These are phyloP conservation scores for Acomys russatus DNA, from an alignment of 2,797 vertebrate genomes.

Conservation along the genomic window DNA sequence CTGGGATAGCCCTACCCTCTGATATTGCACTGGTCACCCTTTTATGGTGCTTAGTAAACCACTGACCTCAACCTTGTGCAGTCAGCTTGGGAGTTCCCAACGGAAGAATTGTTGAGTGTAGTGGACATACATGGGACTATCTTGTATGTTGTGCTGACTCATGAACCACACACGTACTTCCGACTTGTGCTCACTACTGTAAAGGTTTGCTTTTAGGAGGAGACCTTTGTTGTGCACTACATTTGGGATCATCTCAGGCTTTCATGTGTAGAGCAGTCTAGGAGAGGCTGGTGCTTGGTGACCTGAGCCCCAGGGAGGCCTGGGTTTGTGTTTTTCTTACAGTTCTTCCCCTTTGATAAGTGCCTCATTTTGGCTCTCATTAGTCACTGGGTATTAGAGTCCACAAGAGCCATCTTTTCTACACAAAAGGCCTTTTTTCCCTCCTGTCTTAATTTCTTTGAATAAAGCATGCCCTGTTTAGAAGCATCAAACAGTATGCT, in stretches of 20 bases:
- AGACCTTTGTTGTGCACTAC: not conserved
- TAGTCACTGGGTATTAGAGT: slow-evolving; percentile 77
- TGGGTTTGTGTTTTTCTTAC: slow-evolving; percentile 56
- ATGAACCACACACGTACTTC: not conserved
- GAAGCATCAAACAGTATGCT: slow-evolving; percentile 86
- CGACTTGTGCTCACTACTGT: not conserved
- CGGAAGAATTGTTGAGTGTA: not conserved
- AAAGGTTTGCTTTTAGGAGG: not conserved
- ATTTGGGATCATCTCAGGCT: slow-evolving; percentile 15
- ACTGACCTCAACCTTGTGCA: not conserved
- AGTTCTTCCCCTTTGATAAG: slow-evolving; percentile 56
- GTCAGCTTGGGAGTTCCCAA: not conserved
- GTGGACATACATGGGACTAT: not conserved
- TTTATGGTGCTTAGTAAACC: not conserved
- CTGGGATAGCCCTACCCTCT: not conserved
- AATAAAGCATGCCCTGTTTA: slow-evolving; percentile 87
- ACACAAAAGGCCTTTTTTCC: slow-evolving; percentile 32
- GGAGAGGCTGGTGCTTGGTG: slow-evolving; percentile 5
- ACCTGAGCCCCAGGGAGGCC: not conserved
- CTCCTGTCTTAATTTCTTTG: slow-evolving; percentile 74
- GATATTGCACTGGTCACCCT: not conserved
- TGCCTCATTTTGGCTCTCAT: slow-evolving; percentile 61
- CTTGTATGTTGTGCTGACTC: not conserved
- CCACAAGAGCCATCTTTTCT: slow-evolving; percentile 79
- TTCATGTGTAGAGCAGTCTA: not conserved